A percentile compares a stretch with the other conserved stretches of the same genome.
phyloP scores from a whole-genome alignment of 2,888 invertebrate species.

The Dynastes hyllus region DNA sequence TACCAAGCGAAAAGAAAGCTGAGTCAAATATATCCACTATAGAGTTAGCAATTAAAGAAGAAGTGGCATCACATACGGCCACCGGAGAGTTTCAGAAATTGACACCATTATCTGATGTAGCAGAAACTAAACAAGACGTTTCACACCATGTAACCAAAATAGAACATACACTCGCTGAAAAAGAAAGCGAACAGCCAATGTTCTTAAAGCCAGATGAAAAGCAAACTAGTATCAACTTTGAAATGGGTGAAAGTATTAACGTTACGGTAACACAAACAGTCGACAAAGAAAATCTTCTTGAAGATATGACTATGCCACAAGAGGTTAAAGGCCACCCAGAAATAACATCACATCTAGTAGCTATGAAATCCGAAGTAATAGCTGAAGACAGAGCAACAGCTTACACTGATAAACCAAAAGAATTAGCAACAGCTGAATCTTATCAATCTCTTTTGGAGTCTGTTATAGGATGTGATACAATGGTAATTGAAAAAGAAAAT shows the following conservation, averaged over 20 bases:
- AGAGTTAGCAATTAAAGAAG: constrained; percentile 73
- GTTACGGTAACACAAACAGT: constrained; percentile 74
- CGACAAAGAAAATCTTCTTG: constrained; percentile 73
- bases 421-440: constrained; percentile 69
- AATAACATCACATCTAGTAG: constrained; percentile 74
- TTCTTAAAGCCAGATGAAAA: constrained; percentile 74
- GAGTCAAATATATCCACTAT: constrained; percentile 72
- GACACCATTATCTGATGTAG: constrained; percentile 69
- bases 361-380: constrained; percentile 75
- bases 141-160: constrained; percentile 71
- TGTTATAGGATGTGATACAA: constrained; percentile 75
- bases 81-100: constrained; percentile 70
- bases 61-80: constrained; percentile 69
- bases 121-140: constrained; percentile 70
- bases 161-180: constrained; percentile 72
- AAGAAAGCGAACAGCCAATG: constrained; percentile 71
- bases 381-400: constrained; percentile 66
- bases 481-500: constrained; percentile 76
- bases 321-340: constrained; percentile 73
- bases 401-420: constrained; percentile 66
- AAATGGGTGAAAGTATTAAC: constrained; percentile 76
- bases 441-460: constrained; percentile 74
- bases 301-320: constrained; percentile 67
- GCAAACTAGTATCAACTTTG: constrained; percentile 72
- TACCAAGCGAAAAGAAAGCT: constrained; percentile 73